A percentile compares a stretch with the other conserved stretches of the same genome.
Conservation (phyloP, 1,140 invertebrate genomes). For the Drosophila orena region DNA sequence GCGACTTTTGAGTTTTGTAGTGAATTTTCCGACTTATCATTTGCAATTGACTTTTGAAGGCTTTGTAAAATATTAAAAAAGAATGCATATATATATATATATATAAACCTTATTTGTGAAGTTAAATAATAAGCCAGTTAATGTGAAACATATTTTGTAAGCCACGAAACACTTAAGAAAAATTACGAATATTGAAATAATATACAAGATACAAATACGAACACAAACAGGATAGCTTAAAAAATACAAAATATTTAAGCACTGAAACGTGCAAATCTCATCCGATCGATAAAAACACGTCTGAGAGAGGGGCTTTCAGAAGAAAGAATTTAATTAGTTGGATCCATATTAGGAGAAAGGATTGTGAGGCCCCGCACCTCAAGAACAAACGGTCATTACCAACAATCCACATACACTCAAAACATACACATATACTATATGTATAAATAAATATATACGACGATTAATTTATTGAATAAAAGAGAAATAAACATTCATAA, state of each 20-base stretch:
- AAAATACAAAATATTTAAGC: constrained; percentile 30
- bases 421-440: constrained; percentile 44
- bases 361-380: constrained; percentile 24
- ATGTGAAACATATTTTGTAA: constrained; percentile 61
- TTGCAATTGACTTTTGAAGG: constrained; percentile 73
- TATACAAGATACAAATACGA: constrained; percentile 48
- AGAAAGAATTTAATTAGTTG: constrained; percentile 10
- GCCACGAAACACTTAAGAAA: constrained; percentile 45
- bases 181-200: constrained; percentile 48
- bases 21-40: constrained; percentile 51
- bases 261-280: constrained; percentile 29
- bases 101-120: constrained; percentile 50
- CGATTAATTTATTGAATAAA: constrained; percentile 69
- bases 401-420: constrained; percentile 27
- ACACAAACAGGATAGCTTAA: constrained; percentile 45
- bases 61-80: constrained; percentile 59
- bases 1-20: constrained; percentile 45
- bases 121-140: constrained; percentile 58
- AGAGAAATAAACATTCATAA: constrained; percentile 64
- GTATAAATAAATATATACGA: constrained; percentile 62
- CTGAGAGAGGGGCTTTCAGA: constrained; percentile 10
- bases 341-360: constrained; percentile 2
- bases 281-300: constrained; percentile 8
- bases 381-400: constrained; percentile 22
- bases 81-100: constrained; percentile 38